phyloP scores from a whole-genome alignment of 2,797 vertebrate species.

The Chloroceryle inda region DNA sequence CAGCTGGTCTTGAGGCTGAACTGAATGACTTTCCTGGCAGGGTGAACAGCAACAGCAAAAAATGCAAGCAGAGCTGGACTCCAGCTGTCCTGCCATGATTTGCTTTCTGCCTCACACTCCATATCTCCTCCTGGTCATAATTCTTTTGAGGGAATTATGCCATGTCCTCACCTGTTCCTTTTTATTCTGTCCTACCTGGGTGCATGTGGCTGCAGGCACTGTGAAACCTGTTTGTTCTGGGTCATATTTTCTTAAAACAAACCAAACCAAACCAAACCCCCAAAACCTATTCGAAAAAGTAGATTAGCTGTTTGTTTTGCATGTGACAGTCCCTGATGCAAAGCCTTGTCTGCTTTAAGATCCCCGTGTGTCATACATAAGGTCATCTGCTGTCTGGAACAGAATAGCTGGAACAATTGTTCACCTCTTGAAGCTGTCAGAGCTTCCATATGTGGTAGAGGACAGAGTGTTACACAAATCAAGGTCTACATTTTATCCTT shows the following conservation, averaged over 20 bases:
- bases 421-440: background rate
- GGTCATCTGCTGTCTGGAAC: background rate
- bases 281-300: background rate
- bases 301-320: background rate
- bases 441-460: background rate
- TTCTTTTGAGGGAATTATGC: background rate
- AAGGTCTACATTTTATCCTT: background rate
- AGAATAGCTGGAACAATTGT: background rate
- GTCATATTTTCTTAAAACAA: background rate
- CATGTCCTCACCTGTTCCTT: background rate
- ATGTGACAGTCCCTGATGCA: background rate
- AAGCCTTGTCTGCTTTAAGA: background rate
- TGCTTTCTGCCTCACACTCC: background rate
- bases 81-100: background rate
- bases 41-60: background rate
- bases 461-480: background rate
- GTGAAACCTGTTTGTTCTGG: background rate
- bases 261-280: accelerated
- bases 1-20: background rate
- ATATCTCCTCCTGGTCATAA: background rate
- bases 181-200: background rate
- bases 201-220: background rate
- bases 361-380: background rate
- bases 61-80: background rate
- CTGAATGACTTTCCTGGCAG: background rate